Percentiles rank a stretch among this genome's conserved stretches.
These are phyloP conservation scores for Euphonia xanthogaster DNA, from an alignment of 2,797 vertebrate species.

Conservation along the genomic window DNA sequence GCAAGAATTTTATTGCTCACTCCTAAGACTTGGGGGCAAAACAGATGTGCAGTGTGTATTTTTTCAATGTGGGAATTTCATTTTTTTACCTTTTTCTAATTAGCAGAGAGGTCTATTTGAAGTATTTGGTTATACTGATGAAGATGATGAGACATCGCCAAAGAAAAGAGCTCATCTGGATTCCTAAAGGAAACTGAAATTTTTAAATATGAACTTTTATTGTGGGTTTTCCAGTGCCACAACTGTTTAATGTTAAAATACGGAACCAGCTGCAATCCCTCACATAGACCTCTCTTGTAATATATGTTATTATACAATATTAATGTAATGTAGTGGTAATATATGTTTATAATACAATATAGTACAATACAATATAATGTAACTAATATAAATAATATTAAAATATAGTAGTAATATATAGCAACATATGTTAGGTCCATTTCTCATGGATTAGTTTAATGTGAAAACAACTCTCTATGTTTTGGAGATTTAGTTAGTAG, in stretches of 20 bases:
- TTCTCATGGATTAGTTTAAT: constrained; percentile 77
- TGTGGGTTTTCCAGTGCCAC: constrained; percentile 72
- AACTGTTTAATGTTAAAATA: constrained; percentile 58
- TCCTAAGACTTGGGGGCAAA: background rate
- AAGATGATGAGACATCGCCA: constrained; percentile 86
- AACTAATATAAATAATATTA: background rate
- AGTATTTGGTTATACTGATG: constrained; percentile 91
- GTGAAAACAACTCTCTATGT: constrained; percentile 71
- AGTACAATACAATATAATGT: background rate
- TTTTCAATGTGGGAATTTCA: background rate
- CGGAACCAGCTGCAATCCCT: constrained; percentile 44
- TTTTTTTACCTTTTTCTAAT: background rate
- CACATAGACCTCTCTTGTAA: constrained; percentile 51
- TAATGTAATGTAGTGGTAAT: background rate
- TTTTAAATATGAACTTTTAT: constrained; percentile 32
- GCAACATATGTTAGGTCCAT: constrained; percentile 38
- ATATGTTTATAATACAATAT: background rate
- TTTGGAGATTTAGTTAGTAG: constrained; percentile 76
- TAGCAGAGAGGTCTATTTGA: constrained; percentile 88
- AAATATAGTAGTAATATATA: background rate
- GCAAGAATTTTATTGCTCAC: background rate
- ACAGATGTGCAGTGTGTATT: accelerated
- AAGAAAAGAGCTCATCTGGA: constrained; percentile 90
- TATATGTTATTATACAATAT: constrained; percentile 36
- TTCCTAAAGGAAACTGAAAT: constrained; percentile 78